Conservation (phyloP, 2,888 invertebrate species). For the Stenchaetothrips biformis region DNA sequence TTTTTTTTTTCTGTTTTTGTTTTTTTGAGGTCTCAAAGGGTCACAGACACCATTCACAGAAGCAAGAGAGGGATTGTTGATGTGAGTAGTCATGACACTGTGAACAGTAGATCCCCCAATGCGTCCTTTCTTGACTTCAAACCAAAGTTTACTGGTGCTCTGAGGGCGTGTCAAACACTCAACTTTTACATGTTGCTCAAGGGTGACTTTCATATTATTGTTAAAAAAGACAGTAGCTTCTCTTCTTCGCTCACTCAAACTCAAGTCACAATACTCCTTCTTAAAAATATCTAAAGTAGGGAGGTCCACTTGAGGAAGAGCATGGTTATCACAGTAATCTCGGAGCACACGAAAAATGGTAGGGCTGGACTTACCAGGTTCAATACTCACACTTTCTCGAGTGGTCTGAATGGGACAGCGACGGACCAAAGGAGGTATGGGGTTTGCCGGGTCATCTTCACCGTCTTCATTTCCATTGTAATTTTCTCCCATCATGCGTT, state of each 20-base stretch:
- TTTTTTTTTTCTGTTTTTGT: too few relatives aligned
- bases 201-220: neutral
- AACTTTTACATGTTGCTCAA: neutral
- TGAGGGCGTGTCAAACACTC: neutral
- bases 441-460: neutral
- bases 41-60: neutral
- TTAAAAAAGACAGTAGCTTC: too few relatives aligned
- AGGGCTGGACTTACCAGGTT: neutral
- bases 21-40: neutral
- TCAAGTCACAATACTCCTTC: too few relatives aligned
- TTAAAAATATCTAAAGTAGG: too few relatives aligned
- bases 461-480: neutral
- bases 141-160: neutral
- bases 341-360: neutral
- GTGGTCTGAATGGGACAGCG: neutral
- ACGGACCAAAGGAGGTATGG: neutral
- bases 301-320: too few relatives aligned
- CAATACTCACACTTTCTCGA: neutral
- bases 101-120: neutral
- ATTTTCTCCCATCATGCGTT: neutral
- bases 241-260: too few relatives aligned
- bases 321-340: neutral
- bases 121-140: neutral
- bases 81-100: neutral
- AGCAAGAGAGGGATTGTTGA: neutral